phyloP scores from a whole-genome alignment of 2,113 vertebrate genomes.

The Gracilinanus agilis region DNA sequence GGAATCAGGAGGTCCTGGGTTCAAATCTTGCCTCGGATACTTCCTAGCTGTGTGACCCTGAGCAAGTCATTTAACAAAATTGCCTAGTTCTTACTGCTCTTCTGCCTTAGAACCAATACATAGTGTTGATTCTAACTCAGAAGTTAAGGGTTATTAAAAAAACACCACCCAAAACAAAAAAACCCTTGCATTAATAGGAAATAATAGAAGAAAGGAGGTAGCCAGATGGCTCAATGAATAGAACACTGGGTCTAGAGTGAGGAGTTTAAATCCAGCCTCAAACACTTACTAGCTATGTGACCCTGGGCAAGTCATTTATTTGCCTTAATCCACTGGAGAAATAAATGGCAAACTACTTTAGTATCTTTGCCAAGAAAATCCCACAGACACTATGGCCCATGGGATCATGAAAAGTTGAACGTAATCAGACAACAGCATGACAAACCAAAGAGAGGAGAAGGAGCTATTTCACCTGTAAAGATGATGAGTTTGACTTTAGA shows the following conservation, averaged over 20 bases:
- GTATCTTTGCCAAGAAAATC: background rate
- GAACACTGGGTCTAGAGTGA: too few species aligned
- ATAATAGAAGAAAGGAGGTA: too few species aligned
- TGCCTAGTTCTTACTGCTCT: too few species aligned
- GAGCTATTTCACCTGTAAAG: background rate
- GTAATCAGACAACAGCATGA: background rate
- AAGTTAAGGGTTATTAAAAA: too few species aligned
- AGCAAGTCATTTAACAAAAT: background rate
- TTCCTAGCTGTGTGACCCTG: background rate
- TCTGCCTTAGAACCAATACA: too few species aligned
- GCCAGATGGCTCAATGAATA: too few species aligned
- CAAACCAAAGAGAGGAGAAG: background rate
- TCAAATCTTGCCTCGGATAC: background rate
- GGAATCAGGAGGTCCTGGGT: background rate
- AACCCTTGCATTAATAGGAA: too few species aligned
- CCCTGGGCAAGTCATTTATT: background rate
- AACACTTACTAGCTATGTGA: background rate
- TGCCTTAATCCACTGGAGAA: background rate
- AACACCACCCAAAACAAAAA: too few species aligned
- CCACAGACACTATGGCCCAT: background rate
- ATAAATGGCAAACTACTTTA: background rate
- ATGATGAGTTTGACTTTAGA: background rate
- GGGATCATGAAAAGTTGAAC: background rate
- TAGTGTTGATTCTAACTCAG: too few species aligned
- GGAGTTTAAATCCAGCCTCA: background rate